These are phyloP conservation scores for Allophyes oxyacanthae DNA, from an alignment of 2,888 invertebrate species.

Conservation along the genomic window DNA sequence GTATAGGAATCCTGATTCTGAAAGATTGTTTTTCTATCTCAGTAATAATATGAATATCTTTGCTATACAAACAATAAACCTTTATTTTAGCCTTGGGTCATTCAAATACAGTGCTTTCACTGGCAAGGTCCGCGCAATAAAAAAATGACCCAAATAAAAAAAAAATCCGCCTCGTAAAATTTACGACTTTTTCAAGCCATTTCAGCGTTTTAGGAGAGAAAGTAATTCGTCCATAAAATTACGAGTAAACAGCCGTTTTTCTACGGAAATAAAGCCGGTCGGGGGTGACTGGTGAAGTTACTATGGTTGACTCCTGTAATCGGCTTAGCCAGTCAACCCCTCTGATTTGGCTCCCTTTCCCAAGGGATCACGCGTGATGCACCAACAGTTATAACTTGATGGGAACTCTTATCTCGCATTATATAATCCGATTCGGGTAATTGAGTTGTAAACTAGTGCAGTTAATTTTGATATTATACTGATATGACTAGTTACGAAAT, in stretches of 20 bases:
- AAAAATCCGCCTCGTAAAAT: slow-evolving; percentile 82
- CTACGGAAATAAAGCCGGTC: slow-evolving; percentile 81
- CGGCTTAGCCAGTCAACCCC: slow-evolving; percentile 81
- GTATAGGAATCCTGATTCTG: slow-evolving; percentile 17
- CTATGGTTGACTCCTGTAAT: slow-evolving; percentile 84
- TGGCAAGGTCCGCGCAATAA: slow-evolving; percentile 65
- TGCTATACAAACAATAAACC: slow-evolving; percentile 38
- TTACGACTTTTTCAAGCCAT: slow-evolving; percentile 82
- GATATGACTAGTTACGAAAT: slow-evolving; percentile 42
- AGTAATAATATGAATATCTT: slow-evolving; percentile 27
- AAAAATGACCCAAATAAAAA: slow-evolving; percentile 80
- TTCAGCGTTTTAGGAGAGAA: slow-evolving; percentile 85
- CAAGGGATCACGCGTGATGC: slow-evolving; percentile 77
- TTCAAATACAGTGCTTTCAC: slow-evolving; percentile 49
- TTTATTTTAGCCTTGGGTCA: slow-evolving; percentile 49
- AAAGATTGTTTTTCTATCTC: slow-evolving; percentile 19
- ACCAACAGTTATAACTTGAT: slow-evolving; percentile 84
- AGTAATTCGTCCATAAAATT: slow-evolving; percentile 87
- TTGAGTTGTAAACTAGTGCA: slow-evolving; percentile 79
- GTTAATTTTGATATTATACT: slow-evolving; percentile 60
- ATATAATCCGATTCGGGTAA: slow-evolving; percentile 86
- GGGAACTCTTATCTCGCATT: slow-evolving; percentile 87
- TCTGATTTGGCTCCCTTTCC: slow-evolving; percentile 70
- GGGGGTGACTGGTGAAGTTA: slow-evolving; percentile 64
- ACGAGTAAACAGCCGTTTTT: slow-evolving; percentile 88